Base-by-base conservation (phyloP, 2,113 vertebrate genomes). In the Solea solea region DNA sequence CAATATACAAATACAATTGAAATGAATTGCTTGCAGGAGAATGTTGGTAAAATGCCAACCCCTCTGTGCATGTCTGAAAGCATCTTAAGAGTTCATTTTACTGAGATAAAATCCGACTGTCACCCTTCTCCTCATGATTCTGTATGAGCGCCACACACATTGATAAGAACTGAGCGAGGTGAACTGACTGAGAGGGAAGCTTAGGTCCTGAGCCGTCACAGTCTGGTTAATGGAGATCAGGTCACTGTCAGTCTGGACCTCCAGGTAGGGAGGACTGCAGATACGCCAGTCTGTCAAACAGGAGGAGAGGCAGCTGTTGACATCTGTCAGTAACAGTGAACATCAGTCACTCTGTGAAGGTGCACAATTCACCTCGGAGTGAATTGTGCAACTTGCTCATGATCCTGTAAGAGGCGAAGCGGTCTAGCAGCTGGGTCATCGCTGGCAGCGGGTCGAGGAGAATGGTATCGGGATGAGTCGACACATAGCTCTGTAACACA, bases 381-480 rank as follows among this genome's bases (percentile, higher is more conserved):
- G 78, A 84, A 15, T 84, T 78, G 55, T 91, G 92, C 64, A 94
- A 82, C 59, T 84, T 78, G 86, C 74, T 88, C 83, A 94, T 93
- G 66, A 94, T 92, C 52, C 54, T 86, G 52, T 91, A 93, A 0
- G 93, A 93, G 9, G 84, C 69, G 11, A 94, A 94, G 51, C 93
- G 92, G 82, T 94, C 93, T 0, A 94, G 86, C 0, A 94, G 85
- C 41, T 69, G 88, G 9, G 76, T 84, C 89, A 94, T 92, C 8
- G 90, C 92, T 1, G 90, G 88, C 16, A 94, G 79, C 0, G 93
- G 94, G 67, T 94, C 93, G 78, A 94, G 81, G 8, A 94, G 82
- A 50, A 94, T 69, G 0, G 84, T 94, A 4, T 28, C 63, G 14
- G 92, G 90, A 39, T 93, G 88, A 48, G 84, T 67, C 5, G 89